Evolutionary conservation across 2,797 vertebrate species (phyloP).

Genomic region (Eremophila alpestris): DNA sequence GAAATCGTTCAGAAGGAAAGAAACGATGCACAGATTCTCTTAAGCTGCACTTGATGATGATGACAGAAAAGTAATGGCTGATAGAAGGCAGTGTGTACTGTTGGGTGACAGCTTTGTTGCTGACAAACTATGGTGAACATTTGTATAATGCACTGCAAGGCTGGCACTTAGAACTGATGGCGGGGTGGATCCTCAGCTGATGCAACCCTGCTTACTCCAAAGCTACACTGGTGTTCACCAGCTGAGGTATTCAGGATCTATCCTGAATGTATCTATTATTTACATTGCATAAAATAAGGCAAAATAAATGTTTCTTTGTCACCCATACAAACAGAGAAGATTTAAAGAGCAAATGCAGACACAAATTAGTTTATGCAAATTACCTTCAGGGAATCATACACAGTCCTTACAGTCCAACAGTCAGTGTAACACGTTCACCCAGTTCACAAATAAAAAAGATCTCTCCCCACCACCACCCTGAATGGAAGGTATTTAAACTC

Average conservation of each 20-base stretch:
- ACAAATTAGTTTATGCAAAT: background rate
- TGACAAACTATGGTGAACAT: background rate
- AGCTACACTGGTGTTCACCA: background rate
- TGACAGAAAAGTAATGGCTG: constrained; percentile 34
- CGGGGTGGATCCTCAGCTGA: background rate
- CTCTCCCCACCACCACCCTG: background rate
- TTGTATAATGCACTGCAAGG: background rate
- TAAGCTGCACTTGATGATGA: constrained; percentile 28
- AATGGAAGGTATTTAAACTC: background rate
- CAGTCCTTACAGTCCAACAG: background rate
- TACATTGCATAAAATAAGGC: background rate
- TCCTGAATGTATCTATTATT: background rate
- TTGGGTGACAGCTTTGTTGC: constrained; percentile 47
- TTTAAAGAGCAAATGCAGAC: constrained; percentile 13
- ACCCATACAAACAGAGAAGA: background rate
- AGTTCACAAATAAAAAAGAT: background rate
- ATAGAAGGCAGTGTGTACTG: constrained; percentile 29
- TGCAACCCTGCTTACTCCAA: background rate
- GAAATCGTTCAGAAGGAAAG: constrained; percentile 27
- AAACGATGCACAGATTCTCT: constrained; percentile 35
- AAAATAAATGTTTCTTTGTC: constrained; percentile 12
- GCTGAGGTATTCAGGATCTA: background rate
- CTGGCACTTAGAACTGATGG: background rate
- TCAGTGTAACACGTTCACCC: background rate
- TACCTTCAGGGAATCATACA: background rate